Evolutionary conservation across 2,113 vertebrate genomes (phyloP).

Genomic region (Periophthalmus modestus): DNA sequence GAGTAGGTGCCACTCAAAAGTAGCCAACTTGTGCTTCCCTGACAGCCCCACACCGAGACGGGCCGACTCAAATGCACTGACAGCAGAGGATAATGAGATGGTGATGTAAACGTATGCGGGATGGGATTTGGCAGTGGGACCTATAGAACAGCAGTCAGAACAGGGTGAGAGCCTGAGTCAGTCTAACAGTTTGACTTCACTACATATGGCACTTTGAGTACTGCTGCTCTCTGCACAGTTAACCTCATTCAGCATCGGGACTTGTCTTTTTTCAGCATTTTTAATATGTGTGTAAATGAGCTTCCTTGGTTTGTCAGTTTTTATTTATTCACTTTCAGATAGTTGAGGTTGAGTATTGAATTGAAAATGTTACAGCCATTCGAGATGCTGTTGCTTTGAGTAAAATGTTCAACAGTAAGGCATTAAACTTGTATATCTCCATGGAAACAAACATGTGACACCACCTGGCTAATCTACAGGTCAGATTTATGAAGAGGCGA

Average conservation of each 20-base stretch:
- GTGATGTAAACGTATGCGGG: not conserved
- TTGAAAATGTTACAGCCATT: too few species aligned
- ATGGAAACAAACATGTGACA: too few species aligned
- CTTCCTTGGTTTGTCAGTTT: too few species aligned
- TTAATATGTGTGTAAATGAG: not conserved
- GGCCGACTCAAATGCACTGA: conserved; percentile 24
- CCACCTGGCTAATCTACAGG: too few species aligned
- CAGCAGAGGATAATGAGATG: conserved; percentile 40
- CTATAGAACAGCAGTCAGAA: conserved; percentile 15
- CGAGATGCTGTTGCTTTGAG: too few species aligned
- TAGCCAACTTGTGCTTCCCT: conserved; percentile 25
- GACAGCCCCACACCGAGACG: conserved; percentile 25
- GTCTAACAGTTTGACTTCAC: conserved; percentile 47
- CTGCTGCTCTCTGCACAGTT: conserved; percentile 42
- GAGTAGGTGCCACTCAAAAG: conserved; percentile 37
- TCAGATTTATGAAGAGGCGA: too few species aligned
- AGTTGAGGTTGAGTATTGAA: too few species aligned
- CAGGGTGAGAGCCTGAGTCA: not conserved
- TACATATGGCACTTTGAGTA: conserved; percentile 74
- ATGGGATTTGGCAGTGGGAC: conserved; percentile 12
- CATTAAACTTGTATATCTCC: too few species aligned
- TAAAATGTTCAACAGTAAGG: too few species aligned
- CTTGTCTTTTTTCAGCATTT: not conserved
- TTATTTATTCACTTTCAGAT: too few species aligned
- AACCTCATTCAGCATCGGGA: conserved; percentile 22